phyloP scores from a whole-genome alignment of 1,140 invertebrate species.

The Cecropterus lyciades region DNA sequence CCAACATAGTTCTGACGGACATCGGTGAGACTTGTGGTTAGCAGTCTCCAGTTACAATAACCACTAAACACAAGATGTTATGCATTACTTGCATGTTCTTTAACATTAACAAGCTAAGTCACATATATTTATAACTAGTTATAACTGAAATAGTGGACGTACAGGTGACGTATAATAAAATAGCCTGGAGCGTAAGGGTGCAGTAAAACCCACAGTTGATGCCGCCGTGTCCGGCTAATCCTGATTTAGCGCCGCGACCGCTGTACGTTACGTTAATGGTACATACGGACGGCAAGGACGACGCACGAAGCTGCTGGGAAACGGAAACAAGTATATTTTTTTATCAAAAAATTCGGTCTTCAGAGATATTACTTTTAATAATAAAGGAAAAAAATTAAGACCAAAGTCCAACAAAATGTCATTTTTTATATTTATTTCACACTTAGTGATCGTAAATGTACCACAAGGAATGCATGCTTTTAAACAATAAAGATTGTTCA shows the following conservation, averaged over 20 bases:
- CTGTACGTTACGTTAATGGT: conserved; percentile 61
- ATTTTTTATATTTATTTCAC: too few species aligned
- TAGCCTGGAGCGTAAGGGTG: conserved; percentile 55
- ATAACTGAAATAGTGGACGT: conserved; percentile 22
- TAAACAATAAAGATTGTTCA: too few species aligned
- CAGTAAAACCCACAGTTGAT: conserved; percentile 70
- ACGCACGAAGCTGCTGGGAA: background rate
- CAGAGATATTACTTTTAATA: too few species aligned
- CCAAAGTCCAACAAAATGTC: too few species aligned
- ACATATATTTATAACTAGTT: conserved; percentile 1
- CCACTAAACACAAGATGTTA: background rate
- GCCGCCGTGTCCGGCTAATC: conserved; percentile 71
- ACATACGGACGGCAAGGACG: conserved; percentile 43
- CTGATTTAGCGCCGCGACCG: conserved; percentile 72
- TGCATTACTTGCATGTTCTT: background rate
- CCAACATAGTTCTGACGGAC: too few species aligned
- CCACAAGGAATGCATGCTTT: too few species aligned
- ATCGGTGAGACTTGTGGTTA: too few species aligned
- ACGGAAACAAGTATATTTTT: background rate
- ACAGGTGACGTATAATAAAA: conserved; percentile 59
- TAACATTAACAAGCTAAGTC: background rate
- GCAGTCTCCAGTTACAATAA: too few species aligned
- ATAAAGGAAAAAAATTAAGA: too few species aligned
- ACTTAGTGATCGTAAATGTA: too few species aligned
- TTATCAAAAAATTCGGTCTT: too few species aligned